Percentiles rank a stretch among this genome's conserved stretches.
phyloP scores from a whole-genome alignment of 2,113 vertebrate genomes.

The zebrafish (Danio rerio) region DNA sequence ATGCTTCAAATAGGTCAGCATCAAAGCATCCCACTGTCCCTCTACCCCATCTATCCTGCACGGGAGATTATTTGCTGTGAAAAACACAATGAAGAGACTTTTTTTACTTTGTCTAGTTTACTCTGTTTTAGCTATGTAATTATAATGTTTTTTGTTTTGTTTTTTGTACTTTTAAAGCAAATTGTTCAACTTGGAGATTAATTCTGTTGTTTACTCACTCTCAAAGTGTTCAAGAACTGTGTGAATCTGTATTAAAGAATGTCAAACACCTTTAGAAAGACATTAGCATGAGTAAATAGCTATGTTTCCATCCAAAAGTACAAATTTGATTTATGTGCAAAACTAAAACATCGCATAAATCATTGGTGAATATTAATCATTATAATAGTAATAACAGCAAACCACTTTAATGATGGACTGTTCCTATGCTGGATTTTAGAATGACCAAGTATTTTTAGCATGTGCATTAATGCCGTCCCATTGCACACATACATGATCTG shows the following conservation, averaged over 20 bases:
- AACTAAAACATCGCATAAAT: no score
- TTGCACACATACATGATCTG: no score
- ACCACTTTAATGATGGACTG: no score
- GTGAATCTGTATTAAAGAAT: not conserved
- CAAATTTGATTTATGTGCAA: no score
- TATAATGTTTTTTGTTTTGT: constrained; percentile 14
- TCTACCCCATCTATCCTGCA: constrained; percentile 4
- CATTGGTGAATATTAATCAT: no score
- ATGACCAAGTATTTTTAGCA: no score
- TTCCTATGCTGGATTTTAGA: no score
- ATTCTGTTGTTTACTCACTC: not conserved
- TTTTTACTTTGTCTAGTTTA: constrained; percentile 39
- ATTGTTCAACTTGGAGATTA: not conserved
- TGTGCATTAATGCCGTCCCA: no score
- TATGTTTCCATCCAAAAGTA: no score
- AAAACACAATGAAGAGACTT: constrained; percentile 45
- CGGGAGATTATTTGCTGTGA: constrained; percentile 53
- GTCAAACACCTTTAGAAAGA: no score
- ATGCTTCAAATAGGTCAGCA: constrained; percentile 45
- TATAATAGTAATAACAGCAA: no score
- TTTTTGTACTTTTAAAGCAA: constrained; percentile 45
- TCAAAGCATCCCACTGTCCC: constrained; percentile 22
- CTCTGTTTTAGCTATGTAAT: constrained; percentile 33
- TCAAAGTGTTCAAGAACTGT: not conserved
- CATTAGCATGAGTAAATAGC: not conserved